Conservation (phyloP, 2,888 invertebrate genomes). For the Patella caerulea region DNA sequence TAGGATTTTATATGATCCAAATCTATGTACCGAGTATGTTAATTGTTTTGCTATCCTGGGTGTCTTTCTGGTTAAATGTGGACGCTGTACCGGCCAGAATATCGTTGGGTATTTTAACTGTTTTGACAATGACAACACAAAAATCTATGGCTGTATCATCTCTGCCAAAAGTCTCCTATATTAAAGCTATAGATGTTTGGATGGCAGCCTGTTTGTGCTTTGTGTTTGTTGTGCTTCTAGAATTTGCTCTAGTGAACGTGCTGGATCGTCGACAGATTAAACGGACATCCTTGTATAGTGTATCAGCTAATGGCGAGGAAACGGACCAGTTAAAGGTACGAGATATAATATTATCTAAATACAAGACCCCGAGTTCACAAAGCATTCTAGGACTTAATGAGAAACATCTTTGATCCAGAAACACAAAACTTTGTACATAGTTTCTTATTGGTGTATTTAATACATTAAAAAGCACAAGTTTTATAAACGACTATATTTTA, state of each 20-base stretch:
- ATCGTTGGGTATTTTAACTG: slow-evolving; percentile 53
- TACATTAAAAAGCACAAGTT: too few species aligned
- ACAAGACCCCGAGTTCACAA: too few species aligned
- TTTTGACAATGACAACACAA: slow-evolving; percentile 56
- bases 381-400: too few species aligned
- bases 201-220: slow-evolving; percentile 58
- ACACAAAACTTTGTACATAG: too few species aligned
- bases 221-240: slow-evolving; percentile 54
- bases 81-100: slow-evolving; percentile 58
- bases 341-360: too few species aligned
- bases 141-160: slow-evolving; percentile 45
- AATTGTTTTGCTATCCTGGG: slow-evolving; percentile 60
- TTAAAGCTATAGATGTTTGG: slow-evolving; percentile 61
- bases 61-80: slow-evolving; percentile 58
- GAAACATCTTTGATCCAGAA: too few species aligned
- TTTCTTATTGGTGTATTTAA: too few species aligned
- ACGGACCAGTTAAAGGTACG: slow-evolving; percentile 18
- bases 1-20: slow-evolving; percentile 64
- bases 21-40: slow-evolving; percentile 59
- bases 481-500: too few species aligned
- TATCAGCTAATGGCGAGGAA: slow-evolving; percentile 11
- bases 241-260: slow-evolving; percentile 58
- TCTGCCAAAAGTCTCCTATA: slow-evolving; percentile 55
- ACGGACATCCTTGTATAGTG: slow-evolving; percentile 2
- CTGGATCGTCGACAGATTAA: slow-evolving; percentile 38